Conservation (phyloP, 2,797 vertebrate genomes). For the Kryptopterus vitreolus region DNA sequence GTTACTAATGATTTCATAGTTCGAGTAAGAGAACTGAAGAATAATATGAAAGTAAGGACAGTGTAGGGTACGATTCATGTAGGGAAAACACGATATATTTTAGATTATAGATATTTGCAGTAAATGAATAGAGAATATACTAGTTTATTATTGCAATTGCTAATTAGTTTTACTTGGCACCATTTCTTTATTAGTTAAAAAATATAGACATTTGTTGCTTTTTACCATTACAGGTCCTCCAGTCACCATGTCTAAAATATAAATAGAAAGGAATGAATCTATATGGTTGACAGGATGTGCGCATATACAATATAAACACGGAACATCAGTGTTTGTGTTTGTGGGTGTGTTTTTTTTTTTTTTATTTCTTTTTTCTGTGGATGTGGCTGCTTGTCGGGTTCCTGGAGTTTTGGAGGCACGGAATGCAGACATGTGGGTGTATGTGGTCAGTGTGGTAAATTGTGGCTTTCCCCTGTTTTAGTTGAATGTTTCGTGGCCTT, state of each 20-base stretch:
- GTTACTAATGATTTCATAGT: neutral
- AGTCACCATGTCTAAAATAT: neutral
- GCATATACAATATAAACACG: neutral
- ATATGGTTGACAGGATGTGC: conserved; percentile 21
- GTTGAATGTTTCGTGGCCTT: conserved; percentile 46
- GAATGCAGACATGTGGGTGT: conserved; percentile 80
- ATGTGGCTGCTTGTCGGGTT: conserved; percentile 18
- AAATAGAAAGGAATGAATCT: neutral
- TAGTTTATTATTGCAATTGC: neutral
- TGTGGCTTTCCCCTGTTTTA: conserved; percentile 67
- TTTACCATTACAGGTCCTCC: neutral
- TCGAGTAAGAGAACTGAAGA: neutral
- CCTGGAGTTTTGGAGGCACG: conserved; percentile 64
- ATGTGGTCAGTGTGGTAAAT: conserved; percentile 66
- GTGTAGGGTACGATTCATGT: neutral
- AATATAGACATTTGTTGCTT: neutral
- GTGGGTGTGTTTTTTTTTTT: conserved; percentile 40
- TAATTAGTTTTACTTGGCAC: neutral
- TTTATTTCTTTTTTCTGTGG: too few species aligned
- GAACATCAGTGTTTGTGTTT: conserved; percentile 23
- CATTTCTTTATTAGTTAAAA: neutral
- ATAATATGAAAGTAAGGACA: neutral
- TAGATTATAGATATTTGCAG: neutral
- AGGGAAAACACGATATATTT: neutral
- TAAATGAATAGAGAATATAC: neutral